A percentile compares a stretch with the other conserved stretches of the same genome.
These are phyloP conservation scores for Callopanchax toddi DNA, from an alignment of 2,113 vertebrate species.

Conservation along the genomic window DNA sequence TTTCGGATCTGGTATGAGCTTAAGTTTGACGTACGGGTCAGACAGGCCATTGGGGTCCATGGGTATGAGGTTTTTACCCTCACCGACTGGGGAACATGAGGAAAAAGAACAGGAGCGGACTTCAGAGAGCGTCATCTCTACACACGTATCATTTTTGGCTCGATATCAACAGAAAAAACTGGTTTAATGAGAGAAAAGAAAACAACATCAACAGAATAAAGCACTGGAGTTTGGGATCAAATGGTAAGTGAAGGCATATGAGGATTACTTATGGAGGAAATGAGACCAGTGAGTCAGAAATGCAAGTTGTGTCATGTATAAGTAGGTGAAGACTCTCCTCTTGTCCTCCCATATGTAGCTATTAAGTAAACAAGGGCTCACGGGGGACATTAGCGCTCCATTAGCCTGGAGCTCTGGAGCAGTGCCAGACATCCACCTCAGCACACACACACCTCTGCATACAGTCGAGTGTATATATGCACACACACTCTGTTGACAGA, in stretches of 20 bases:
- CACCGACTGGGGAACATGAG: constrained; percentile 80
- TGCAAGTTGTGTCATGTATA: constrained; percentile 31
- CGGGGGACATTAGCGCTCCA: constrained; percentile 53
- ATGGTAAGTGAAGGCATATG: background rate
- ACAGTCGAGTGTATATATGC: background rate
- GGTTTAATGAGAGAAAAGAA: background rate
- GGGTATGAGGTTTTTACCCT: constrained; percentile 94
- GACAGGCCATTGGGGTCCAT: constrained; percentile 98
- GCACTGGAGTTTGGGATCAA: constrained; percentile 35
- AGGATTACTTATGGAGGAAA: constrained; percentile 22
- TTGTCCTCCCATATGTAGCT: constrained; percentile 52
- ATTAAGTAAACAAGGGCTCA: constrained; percentile 59
- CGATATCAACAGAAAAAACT: background rate
- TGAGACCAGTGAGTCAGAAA: constrained; percentile 34
- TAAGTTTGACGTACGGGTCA: constrained; percentile 97
- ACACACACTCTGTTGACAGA: background rate
- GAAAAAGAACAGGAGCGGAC: background rate
- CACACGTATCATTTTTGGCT: constrained; percentile 12
- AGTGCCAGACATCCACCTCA: constrained; percentile 30
- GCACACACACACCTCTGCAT: background rate
- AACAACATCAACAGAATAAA: constrained; percentile 32
- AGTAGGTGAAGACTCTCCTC: constrained; percentile 35
- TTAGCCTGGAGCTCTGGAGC: constrained; percentile 46
- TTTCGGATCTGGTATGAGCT: constrained; percentile 96
- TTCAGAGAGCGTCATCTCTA: background rate